Evolutionary conservation across 2,113 vertebrate species (phyloP), one percentile per base, ranked within the genome.

Genomic region (Brienomyrus brachyistius): DNA sequence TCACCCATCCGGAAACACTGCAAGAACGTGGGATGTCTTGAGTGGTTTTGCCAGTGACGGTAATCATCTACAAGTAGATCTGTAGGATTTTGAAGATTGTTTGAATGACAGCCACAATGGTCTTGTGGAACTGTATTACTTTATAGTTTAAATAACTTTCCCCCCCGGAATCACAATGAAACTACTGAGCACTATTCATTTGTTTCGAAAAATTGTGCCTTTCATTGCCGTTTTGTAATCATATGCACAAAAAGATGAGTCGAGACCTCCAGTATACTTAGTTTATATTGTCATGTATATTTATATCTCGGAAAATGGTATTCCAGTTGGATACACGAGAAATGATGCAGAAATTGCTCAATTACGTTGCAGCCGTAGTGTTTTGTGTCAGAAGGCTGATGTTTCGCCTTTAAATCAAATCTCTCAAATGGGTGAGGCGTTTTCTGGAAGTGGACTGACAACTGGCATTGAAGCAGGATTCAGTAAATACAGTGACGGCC

Each of bases 261-360:
- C 5, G 5, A 17, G 74, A 43, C 62, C 62, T 70, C 27, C 10
- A 13, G 62, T 70, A 70, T 70, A 31, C 62, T 31, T 66, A n/a
- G 23, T 66, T 10, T 66, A 66, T 70, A 66, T 80, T 80, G 31
- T 80, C 35, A 43, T 80, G 31, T 80, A 80, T 80, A 80, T 80
- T 43, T 80, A 43, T 40, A 80, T 43, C 74, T 40, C 35, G 15
- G 35, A 80, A 80, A 43, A 70, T 70, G 62, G 35, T 40, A 40
- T 80, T 80, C 35, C 17, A 19, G 74, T 43, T 43, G 35, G 35
- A 80, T 19, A 80, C 35, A 80, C 35, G 0, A 40, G 74, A 80
- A 80, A 80, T 80, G 35, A 80, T 80, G 74, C 74, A 80, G 74
- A 80, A 80, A 80, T 80, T 43, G 74, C 74, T 80, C 31, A 70